Conservation (phyloP, 2,113 vertebrate genomes). For the Arenaria interpres region DNA sequence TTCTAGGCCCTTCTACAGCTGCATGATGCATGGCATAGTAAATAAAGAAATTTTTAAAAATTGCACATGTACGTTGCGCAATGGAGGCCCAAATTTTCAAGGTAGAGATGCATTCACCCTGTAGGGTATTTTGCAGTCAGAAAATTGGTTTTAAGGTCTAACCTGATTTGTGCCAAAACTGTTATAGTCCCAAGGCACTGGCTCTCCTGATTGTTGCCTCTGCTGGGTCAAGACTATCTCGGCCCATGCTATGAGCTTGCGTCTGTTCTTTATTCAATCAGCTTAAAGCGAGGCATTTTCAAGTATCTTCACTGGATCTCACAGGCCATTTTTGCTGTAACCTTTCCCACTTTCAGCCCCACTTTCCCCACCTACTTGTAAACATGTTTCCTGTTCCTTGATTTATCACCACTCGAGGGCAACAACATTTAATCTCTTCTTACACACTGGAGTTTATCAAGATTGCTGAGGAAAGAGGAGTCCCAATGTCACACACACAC, state of each 20-base stretch:
- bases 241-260: neutral
- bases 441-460: neutral
- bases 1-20: neutral
- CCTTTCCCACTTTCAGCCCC: neutral
- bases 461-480: neutral
- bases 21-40: neutral
- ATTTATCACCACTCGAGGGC: neutral
- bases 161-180: neutral
- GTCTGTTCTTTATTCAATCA: neutral
- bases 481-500: neutral
- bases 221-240: neutral
- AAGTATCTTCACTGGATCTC: neutral
- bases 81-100: neutral
- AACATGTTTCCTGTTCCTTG: neutral
- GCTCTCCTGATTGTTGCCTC: neutral
- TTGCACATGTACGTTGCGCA: neutral
- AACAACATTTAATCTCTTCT: neutral
- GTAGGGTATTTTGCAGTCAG: neutral
- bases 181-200: neutral
- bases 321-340: neutral
- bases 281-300: neutral
- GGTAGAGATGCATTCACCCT: neutral
- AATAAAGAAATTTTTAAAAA: neutral
- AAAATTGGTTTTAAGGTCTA: neutral
- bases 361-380: neutral